phyloP scores from a whole-genome alignment of 2,888 invertebrate genomes.

The Parnassius mnemosyne region DNA sequence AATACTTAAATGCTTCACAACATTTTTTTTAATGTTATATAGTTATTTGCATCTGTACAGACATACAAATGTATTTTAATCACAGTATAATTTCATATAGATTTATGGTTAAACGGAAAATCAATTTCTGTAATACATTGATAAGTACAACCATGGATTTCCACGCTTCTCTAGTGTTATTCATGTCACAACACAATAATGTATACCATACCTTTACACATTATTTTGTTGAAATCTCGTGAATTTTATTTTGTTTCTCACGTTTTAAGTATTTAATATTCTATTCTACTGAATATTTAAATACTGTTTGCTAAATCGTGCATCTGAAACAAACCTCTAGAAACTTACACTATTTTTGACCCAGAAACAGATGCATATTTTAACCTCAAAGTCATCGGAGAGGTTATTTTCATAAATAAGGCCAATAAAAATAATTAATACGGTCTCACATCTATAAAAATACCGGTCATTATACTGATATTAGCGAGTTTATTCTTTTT shows the following conservation, averaged over 20 bases:
- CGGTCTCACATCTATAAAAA: constrained; percentile 2
- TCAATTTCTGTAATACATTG: background rate
- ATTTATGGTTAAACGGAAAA: constrained; percentile 5
- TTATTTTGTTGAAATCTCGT: too few species aligned
- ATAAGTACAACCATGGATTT: background rate
- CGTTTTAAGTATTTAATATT: too few species aligned
- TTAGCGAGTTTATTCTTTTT: constrained; percentile 8
- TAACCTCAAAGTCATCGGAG: background rate
- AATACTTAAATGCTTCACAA: too few species aligned
- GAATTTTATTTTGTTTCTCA: too few species aligned
- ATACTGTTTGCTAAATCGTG: too few species aligned
- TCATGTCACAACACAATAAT: too few species aligned
- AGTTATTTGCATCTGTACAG: too few species aligned
- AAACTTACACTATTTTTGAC: background rate
- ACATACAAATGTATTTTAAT: background rate
- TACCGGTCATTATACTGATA: constrained; percentile 1
- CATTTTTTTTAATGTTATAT: too few species aligned
- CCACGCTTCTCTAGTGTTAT: background rate
- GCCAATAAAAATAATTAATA: constrained; percentile 1
- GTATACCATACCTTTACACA: too few species aligned
- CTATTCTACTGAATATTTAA: too few species aligned
- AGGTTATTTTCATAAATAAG: background rate
- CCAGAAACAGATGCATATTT: background rate
- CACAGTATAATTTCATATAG: background rate
- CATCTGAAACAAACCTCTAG: too few species aligned